Base-by-base conservation (phyloP, 2,797 vertebrate species). In the Choloepus didactylus region DNA sequence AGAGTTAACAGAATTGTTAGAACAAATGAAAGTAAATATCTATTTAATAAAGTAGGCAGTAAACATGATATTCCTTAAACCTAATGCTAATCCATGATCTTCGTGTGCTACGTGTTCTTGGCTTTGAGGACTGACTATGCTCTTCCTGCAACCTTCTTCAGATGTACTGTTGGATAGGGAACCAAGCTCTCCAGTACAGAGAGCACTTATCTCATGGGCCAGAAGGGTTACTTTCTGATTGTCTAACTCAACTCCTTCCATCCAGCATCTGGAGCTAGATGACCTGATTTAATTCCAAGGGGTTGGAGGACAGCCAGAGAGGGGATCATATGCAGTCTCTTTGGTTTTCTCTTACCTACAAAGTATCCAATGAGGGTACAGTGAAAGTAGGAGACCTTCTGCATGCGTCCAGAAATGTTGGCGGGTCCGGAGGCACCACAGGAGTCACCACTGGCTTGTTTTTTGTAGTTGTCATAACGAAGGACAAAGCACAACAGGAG, bases 291-390 rank as follows among this genome's bases (percentile, higher is more conserved):
- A 49, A 77, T 19, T 25, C 19, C 8, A 9, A 31, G 18, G 21
- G 14, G 1, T 0, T 41, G 46, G 80, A 64, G 93, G 75, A 19
- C 31, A 44, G 60, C 27, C 29, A 12, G n/a, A 3, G 46, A n/a
- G 67, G 49, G 31, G 46, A 12, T 25, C 25, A 4, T 11, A n/a
- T 3, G 38, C 60, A 38, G 59, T 12, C 46, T 70, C 49, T 67
- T 46, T 3, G 25, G 9, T 29, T 59, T 38, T 51, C 80, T 91
- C 97, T 99, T 98, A 99, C 99, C 99, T 98, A 99, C 99, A 91
- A 99, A 99, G 98, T 99, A 99, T 97, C 99, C 99, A 79, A 99
- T 99, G 97, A 99, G 99, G 95, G 99, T 99, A 98, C 99, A 99
- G 98, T 99, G 99, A 97, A 99, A 99, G 98, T 99, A 99, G 86